These are phyloP conservation scores for Oophaga sylvatica DNA, from an alignment of 2,797 vertebrate genomes.

Conservation along the genomic window DNA sequence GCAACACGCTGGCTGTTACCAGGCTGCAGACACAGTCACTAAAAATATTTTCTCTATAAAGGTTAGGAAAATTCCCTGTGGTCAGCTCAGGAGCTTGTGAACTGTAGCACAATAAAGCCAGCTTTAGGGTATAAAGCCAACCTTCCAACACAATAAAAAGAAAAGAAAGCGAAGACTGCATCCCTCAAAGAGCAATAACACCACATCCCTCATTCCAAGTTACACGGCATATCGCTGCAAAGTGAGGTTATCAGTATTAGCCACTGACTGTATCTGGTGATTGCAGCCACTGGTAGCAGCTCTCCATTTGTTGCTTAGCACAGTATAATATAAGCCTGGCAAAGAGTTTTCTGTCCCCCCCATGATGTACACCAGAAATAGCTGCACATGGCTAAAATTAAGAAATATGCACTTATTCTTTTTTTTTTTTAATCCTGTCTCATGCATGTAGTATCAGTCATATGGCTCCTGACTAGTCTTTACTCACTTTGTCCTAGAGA, in stretches of 20 bases:
- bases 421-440: neutral
- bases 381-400: neutral
- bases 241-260: slow-evolving; percentile 36
- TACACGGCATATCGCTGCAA: slow-evolving; percentile 38
- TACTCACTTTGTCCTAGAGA: neutral
- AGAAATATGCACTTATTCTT: neutral
- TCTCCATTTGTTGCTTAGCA: neutral
- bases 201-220: slow-evolving; percentile 34
- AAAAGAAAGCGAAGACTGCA: slow-evolving; percentile 46
- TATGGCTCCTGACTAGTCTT: neutral
- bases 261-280: neutral
- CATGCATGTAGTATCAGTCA: neutral
- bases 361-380: neutral
- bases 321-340: neutral
- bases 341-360: neutral
- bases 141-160: slow-evolving; percentile 58
- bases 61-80: slow-evolving; percentile 58
- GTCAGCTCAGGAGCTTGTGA: slow-evolving; percentile 56
- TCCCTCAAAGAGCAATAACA: slow-evolving; percentile 49
- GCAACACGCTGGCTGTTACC: slow-evolving; percentile 52
- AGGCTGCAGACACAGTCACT: slow-evolving; percentile 54
- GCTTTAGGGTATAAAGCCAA: slow-evolving; percentile 67
- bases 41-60: slow-evolving; percentile 63
- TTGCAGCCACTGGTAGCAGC: slow-evolving; percentile 29
- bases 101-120: slow-evolving; percentile 61